Evolutionary conservation across 2,888 invertebrate species (phyloP), one percentile per base, ranked within the genome.

Genomic region (Elegia similella): DNA sequence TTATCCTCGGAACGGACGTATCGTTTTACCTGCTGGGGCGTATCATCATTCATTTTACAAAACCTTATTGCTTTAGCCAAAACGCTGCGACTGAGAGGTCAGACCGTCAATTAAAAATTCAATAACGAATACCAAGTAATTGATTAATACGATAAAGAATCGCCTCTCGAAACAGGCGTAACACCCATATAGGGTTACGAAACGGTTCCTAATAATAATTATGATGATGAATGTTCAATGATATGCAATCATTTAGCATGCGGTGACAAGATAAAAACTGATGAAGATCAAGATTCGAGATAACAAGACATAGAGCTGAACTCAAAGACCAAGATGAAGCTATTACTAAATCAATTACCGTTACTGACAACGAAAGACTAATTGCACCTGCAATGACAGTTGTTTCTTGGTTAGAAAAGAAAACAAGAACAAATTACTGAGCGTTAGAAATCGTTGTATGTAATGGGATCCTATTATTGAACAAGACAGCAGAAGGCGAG

Each of bases 61-160:
- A 80, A 80, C 78, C 74, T 82, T 81, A 82, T 82, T 82, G 79
- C 81, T 73, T 66, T 67, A 71, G 67, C 73, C 75, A 67, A 78
- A 80, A 70, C 64, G 68, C 69, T 64, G 65, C 69, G 72, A 71
- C 75, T 76, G 72, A 71, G 67, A 70, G 69, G 68, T 67, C 70
- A 73, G 69, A 70, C 69, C 65, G 72, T 72, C 77, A 78, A 80
- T 84, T 80, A 80, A 82, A 81, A 74, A 78, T 83, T 84, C 78
- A 83, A 82, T 82, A 80, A 80, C 75, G 75, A 74, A 73, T 74
- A 75, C 73, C 62, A 63, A 67, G 75, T 83, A 86, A 88, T 87
- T 85, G 86, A 86, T 86, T 85, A 84, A 85, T 79, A 74, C 72
- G 77, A 82, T 84, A 82, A 84, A 83, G 78, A 82, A 86, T 82